Base-by-base conservation (phyloP, 2,888 invertebrate genomes). In the Zaprionus bogoriensis region DNA sequence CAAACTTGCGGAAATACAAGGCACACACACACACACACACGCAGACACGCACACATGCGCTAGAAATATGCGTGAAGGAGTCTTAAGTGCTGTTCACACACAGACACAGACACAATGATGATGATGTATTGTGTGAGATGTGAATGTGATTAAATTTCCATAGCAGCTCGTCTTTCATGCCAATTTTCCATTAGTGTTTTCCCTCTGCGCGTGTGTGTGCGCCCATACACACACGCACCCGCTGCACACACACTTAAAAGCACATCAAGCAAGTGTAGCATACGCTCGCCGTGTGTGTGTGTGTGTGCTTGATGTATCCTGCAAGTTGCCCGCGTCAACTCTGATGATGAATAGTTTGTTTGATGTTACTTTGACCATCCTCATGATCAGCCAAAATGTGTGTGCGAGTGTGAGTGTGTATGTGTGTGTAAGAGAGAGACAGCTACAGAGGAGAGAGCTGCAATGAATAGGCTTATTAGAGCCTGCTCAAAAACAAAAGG, bases 61-160 rank as follows among this genome's bases (percentile, higher is more conserved):
- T 23, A 41, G 32, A 65, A 60, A 62, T 55, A 68, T 70, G 74
- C 74, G 67, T 76, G 51, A 48, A 83, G 65, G 47, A 76, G 67
- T 67, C 80, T 80, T 80, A 81, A 80, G 80, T 80, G 80, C 78
- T 67, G 57, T 53, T 62, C 67, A 61, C 50, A 46, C 48, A 46
- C 47, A 53, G 53, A 45, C 64, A 46, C 54, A 58, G 62, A 61
- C 75, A 72, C 76, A 72, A 72, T 83, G 80, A 84, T 79, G 78
- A 86, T 86, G 83, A 82, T 86, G 87, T 86, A 82, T 87, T 84
- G 86, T 80, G 80, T 79, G 83, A 85, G 75, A 75, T 83, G 82
- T 78, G 82, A 81, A 84, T 81, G 87, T 87, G 87, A 84, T 83
- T 83, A 85, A 83, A 83, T 83, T 82, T 83, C 83, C 87, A 83